A percentile compares a stretch with the other conserved stretches of the same genome.
Conservation (phyloP, 2,888 invertebrate genomes). For the Chloroclysta siterata region DNA sequence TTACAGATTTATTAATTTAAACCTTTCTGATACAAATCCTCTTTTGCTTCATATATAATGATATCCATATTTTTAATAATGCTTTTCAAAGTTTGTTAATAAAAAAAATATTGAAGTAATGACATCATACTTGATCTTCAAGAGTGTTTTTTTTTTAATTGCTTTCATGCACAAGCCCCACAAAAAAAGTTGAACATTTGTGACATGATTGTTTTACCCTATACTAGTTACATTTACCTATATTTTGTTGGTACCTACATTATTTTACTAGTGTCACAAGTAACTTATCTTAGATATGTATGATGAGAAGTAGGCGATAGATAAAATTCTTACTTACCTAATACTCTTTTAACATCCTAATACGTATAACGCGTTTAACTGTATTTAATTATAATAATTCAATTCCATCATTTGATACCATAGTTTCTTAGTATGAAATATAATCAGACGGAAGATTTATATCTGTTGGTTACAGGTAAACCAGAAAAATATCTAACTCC, state of each 20-base stretch:
- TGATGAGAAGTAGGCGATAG: constrained; percentile 33
- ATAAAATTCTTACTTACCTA: constrained; percentile 31
- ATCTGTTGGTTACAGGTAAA: background rate
- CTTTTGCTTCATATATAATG: no score
- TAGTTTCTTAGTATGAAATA: constrained; percentile 36
- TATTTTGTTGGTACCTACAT: constrained; percentile 15
- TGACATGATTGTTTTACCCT: constrained; percentile 2
- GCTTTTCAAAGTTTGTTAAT: background rate
- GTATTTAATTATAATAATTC: constrained; percentile 42
- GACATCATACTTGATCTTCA: constrained; percentile 3
- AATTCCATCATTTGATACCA: constrained; percentile 53
- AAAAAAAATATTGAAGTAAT: constrained; percentile 5
- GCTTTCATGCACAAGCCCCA: background rate
- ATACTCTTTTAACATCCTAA: constrained; percentile 38
- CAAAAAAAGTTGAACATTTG: background rate
- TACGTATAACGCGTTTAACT: constrained; percentile 40
- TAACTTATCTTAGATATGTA: constrained; percentile 32
- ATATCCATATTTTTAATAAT: background rate
- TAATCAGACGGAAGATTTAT: constrained; percentile 12
- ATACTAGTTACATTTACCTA: background rate
- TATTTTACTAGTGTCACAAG: constrained; percentile 5
- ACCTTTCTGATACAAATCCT: no score
- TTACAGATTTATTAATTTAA: no score
- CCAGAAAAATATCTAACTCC: background rate
- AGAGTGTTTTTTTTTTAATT: background rate